Evolutionary conservation across 2,888 invertebrate species (phyloP), one percentile per base, ranked within the genome.

Genomic region (Idaea biselata): DNA sequence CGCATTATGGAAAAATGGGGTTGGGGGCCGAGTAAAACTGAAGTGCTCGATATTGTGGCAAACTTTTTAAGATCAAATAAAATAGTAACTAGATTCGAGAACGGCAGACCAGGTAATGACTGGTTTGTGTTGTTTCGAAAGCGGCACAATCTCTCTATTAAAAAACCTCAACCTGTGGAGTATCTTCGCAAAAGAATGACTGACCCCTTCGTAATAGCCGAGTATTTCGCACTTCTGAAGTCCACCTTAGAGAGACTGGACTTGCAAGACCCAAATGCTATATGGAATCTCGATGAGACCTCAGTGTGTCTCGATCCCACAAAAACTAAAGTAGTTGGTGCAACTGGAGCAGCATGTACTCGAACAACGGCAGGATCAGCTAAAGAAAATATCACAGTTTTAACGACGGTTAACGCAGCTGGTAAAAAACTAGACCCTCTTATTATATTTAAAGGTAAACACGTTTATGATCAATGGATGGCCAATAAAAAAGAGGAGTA

Each of bases 131-230:
- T 58, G 55, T 73, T 74, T 64, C 59, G 65, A 16, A 58, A 71
- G 32, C 55, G 73, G 17, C 68, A 74, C 58, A 59, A 59, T 1
- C 58, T 73, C 0, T 74, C 76, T 0, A 67, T 73, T 1, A 73
- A 76, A 66, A 73, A 73, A 63, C 64, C 76, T 6, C 76, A 76
- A 58, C 61, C 73, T 8, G 66, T 73, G 6, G 71, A 74, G 62
- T 65, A 66, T 32, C 44, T 60, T 1, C 11, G 61, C 14, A 69
- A 65, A 63, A 64, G 61, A 62, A 66, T 65, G 61, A 65, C 65
- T 5, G 69, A 68, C 61, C 69, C 68, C 0, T 68, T 69, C 58
- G 55, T 69, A 4, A 62, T 71, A 6, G 11, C 56, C 6, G 63
- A 64, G 55, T 69, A 69, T 60, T 69, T 68, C 60, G 61, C 55